A percentile compares a stretch with the other conserved stretches of the same genome.
Evolutionary conservation across 2,797 vertebrate species (phyloP).

Genomic region (Sebastes trivittatus): DNA sequence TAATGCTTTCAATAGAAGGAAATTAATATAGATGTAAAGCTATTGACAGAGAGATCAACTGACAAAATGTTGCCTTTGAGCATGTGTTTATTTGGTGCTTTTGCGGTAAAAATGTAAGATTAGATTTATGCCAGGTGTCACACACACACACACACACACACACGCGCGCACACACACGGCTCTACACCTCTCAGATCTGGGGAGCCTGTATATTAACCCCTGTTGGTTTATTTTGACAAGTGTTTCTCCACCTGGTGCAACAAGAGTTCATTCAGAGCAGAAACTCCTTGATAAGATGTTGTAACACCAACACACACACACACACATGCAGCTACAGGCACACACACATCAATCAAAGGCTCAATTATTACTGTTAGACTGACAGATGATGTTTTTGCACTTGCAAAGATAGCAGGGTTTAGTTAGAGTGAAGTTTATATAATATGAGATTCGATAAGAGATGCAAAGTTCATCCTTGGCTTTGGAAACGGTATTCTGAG

Average conservation of each 20-base stretch:
- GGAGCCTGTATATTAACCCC: slow-evolving; percentile 11
- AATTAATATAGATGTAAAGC: neutral
- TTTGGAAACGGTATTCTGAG: neutral
- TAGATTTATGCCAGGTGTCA: slow-evolving; percentile 2
- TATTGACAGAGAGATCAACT: neutral
- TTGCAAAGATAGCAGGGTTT: neutral
- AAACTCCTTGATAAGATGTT: neutral
- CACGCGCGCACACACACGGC: neutral
- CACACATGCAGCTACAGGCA: neutral
- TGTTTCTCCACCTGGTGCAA: neutral
- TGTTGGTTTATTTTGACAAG: slow-evolving; percentile 26
- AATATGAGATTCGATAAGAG: neutral
- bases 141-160: neutral
- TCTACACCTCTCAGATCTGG: neutral
- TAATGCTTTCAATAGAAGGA: neutral
- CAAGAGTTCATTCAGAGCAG: slow-evolving; percentile 10
- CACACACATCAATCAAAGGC: neutral
- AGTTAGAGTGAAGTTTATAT: neutral
- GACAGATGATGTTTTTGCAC: neutral
- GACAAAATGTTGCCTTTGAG: slow-evolving; percentile 43
- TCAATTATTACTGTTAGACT: neutral
- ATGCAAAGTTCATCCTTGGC: neutral
- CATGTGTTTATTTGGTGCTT: neutral
- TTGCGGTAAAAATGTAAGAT: neutral
- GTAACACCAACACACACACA: neutral